phyloP scores from a whole-genome alignment of 2,113 vertebrate species.

The Thomomys bottae region DNA sequence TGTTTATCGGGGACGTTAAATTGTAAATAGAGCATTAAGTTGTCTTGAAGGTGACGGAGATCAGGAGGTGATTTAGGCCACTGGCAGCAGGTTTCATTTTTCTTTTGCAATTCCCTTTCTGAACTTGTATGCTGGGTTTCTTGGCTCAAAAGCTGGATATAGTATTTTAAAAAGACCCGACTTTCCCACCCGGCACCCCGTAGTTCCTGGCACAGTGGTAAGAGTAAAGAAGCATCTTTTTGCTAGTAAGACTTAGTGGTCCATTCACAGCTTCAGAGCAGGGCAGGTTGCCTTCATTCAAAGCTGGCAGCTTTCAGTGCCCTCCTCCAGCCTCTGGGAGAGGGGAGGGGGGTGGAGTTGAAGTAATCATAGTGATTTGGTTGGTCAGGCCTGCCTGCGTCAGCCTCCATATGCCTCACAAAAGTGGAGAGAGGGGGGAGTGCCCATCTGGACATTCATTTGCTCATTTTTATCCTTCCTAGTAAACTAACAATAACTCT shows the following conservation, averaged over 20 bases:
- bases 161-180: no score
- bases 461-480: background rate
- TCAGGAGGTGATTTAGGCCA: background rate
- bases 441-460: background rate
- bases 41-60: no score
- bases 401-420: background rate
- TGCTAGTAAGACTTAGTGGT: background rate
- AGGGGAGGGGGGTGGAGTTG: no score
- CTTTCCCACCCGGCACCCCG: background rate
- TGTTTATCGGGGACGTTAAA: background rate
- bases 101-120: background rate
- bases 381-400: background rate
- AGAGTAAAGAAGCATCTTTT: background rate
- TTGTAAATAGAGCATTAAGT: background rate
- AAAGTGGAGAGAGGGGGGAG: background rate
- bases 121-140: background rate
- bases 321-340: background rate
- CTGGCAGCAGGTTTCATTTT: background rate
- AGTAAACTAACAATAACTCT: background rate
- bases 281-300: background rate
- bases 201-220: background rate
- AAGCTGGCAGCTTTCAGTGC: background rate
- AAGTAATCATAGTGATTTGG: accelerated
- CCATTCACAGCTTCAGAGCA: background rate
- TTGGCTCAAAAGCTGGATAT: background rate